These are phyloP conservation scores for Gymnorhina tibicen DNA, from an alignment of 2,113 vertebrate genomes.

Conservation along the genomic window DNA sequence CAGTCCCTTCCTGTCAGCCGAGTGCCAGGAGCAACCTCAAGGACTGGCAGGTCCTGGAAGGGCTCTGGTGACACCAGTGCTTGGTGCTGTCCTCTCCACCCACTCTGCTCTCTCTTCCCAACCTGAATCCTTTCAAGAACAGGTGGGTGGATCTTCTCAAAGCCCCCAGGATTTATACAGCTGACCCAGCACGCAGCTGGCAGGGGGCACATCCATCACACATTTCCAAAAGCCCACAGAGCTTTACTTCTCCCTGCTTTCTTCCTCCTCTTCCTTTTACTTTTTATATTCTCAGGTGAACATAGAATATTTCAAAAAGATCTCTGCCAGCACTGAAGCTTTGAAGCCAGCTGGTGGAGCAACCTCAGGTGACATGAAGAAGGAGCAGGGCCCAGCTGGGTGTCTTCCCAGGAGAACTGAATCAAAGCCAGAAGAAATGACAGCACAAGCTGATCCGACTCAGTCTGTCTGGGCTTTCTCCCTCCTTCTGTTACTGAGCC, in stretches of 20 bases:
- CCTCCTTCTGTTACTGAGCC: neutral
- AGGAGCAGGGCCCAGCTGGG: neutral
- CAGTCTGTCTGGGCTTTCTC: neutral
- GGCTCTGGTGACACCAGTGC: neutral
- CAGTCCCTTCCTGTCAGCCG: neutral
- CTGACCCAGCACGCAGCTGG: neutral
- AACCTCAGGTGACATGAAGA: neutral
- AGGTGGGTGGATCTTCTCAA: neutral
- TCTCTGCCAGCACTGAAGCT: neutral
- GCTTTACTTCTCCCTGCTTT: neutral
- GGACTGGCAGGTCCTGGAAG: neutral
- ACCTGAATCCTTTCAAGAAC: neutral
- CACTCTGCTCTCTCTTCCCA: neutral
- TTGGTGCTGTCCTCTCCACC: neutral
- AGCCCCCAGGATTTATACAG: neutral
- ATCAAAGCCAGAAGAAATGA: conserved; percentile 33
- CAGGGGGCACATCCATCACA: neutral
- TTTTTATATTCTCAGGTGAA: neutral
- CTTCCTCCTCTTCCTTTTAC: neutral
- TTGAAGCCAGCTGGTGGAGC: conserved; percentile 31
- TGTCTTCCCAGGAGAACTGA: neutral
- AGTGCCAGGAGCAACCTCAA: neutral
- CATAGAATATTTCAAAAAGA: conserved; percentile 3
- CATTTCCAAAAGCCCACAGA: neutral
- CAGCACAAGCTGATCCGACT: neutral